These are phyloP conservation scores for Stenodera caucasica DNA, from an alignment of 2,888 invertebrate species.

Conservation along the genomic window DNA sequence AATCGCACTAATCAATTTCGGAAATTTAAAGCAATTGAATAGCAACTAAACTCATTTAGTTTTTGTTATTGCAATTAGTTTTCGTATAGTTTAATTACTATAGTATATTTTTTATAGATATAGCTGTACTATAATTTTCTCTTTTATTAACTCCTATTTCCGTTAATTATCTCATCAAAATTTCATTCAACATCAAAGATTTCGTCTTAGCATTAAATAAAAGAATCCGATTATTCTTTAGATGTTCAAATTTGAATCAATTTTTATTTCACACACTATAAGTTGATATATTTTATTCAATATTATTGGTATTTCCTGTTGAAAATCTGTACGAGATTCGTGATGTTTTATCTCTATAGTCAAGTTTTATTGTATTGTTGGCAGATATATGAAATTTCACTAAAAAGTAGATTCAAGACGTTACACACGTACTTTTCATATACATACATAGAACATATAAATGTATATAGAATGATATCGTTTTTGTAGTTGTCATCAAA, in stretches of 20 bases:
- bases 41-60: background rate
- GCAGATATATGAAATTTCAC: background rate
- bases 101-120: background rate
- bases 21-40: too few relatives aligned
- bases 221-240: too few relatives aligned
- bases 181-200: background rate
- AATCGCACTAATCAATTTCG: too few relatives aligned
- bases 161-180: background rate
- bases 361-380: background rate
- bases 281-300: background rate
- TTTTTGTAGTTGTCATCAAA: conserved; percentile 6
- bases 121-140: background rate
- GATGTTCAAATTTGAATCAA: background rate
- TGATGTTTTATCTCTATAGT: background rate
- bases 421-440: conserved; percentile 37
- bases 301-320: background rate
- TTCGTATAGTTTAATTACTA: background rate
- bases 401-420: conserved; percentile 25
- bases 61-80: background rate
- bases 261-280: background rate
- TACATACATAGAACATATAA: too few relatives aligned
- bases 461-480: conserved; percentile 32
- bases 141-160: background rate
- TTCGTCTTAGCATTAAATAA: background rate
- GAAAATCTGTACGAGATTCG: background rate